Evolutionary conservation across 2,797 vertebrate species (phyloP), one percentile per base, ranked within the genome.

Genomic region (Sebastes trivittatus): DNA sequence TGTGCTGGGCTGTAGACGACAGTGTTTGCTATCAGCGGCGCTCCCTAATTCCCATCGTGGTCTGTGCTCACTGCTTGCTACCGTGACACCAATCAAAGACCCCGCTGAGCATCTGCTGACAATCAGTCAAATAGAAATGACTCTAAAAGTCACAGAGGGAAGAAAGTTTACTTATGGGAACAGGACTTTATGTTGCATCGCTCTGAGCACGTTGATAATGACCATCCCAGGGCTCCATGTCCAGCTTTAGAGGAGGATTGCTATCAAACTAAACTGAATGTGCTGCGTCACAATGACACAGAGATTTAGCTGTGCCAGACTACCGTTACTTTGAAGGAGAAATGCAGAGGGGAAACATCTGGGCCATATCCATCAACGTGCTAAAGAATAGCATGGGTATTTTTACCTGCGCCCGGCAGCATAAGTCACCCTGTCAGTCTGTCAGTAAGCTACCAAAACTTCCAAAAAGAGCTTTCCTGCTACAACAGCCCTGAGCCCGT

Each of bases 61-160:
- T 23, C 42, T 42, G 49, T 20, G 7, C 52, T 82, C 66, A 20
- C 71, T 10, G 59, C 77, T 70, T 27, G 69, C 74, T 84, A 30
- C 65, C 79, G 68, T 66, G 80, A 87, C 85, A 89, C 72, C 80
- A 83, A 83, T 87, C 78, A 68, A 27, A 18, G 23, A 46, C 42
- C 67, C 65, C 11, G 64, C 62, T 25, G 79, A 77, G 70, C 67
- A 81, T 76, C 78, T 69, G 78, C 81, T 79, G 80, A 61, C 75
- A 55, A 79, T 68, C 30, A 59, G 72, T 71, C 62, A 25, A 56
- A 68, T 16, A n/a, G 74, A 66, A 76, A 72, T 52, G 30, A 6
- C 46, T 52, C 46, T 52, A 52, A 25, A 22, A 81, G 63, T 56
- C 23, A 14, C 52, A 8, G 64, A 38, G 46, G 67, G 61, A 36